Percentiles rank a stretch among this genome's conserved stretches.
These are phyloP conservation scores for Drosophila obscura DNA, from an alignment of 1,140 invertebrate genomes.

Conservation along the genomic window DNA sequence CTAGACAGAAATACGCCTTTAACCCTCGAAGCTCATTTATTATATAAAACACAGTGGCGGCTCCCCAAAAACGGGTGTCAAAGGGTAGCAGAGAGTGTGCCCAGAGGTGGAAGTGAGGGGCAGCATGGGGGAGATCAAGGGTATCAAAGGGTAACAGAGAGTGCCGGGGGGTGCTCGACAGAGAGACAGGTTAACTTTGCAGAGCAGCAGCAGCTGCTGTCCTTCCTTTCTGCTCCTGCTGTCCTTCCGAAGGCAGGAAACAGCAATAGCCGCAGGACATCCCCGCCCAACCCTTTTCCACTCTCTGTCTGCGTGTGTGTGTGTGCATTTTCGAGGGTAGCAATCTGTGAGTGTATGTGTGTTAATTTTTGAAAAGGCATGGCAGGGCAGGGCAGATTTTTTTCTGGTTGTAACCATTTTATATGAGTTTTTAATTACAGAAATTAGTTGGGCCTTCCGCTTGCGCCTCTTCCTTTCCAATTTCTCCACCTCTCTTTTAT, in stretches of 20 bases:
- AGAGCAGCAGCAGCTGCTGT: constrained; percentile 38
- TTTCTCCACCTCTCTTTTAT: neutral
- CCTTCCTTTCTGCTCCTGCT: constrained; percentile 43
- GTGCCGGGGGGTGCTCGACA: constrained; percentile 13
- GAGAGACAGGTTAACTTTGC: constrained; percentile 45
- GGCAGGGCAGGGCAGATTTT: constrained; percentile 44
- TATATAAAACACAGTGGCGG: constrained; percentile 72
- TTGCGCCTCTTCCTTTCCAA: constrained; percentile 10
- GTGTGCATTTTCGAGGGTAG: constrained; percentile 44
- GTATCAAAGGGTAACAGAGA: constrained; percentile 13
- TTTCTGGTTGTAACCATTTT: constrained; percentile 67
- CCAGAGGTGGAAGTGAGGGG: too few relatives aligned
- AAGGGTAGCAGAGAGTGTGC: constrained; percentile 6
- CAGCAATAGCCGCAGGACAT: constrained; percentile 55
- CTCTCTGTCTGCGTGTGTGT: neutral
- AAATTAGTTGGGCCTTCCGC: constrained; percentile 70
- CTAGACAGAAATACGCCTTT: constrained; percentile 84
- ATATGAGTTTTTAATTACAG: constrained; percentile 83
- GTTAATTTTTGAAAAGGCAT: constrained; percentile 70
- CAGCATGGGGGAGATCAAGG: neutral
- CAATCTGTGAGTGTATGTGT: constrained; percentile 69
- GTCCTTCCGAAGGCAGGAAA: constrained; percentile 40
- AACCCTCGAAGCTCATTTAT: constrained; percentile 83
- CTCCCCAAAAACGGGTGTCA: constrained; percentile 14
- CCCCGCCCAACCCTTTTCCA: constrained; percentile 40